phyloP scores from a whole-genome alignment of 2,797 vertebrate genomes.

The Uromys caudimaculatus region DNA sequence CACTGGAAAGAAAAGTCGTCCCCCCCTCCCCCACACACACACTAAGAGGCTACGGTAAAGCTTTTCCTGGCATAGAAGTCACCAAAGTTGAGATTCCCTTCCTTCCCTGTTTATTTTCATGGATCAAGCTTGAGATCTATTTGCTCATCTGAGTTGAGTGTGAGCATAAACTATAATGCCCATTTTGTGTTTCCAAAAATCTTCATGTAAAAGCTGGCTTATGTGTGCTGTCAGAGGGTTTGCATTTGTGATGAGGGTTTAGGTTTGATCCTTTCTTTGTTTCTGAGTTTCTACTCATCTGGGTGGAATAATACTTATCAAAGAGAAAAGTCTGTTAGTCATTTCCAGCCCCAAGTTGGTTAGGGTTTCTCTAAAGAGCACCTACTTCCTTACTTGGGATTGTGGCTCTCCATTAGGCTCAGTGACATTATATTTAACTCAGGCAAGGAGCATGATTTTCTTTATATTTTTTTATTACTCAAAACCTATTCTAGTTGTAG shows the following conservation, averaged over 20 bases:
- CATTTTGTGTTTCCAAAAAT: not conserved
- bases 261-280: not conserved
- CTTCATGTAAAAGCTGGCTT: not conserved
- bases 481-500: not conserved
- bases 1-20: not conserved
- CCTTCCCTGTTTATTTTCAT: not conserved
- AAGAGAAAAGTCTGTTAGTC: not conserved
- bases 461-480: slow-evolving; percentile 20
- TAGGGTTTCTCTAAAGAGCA: not conserved
- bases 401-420: not conserved
- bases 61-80: not conserved
- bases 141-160: not conserved
- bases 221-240: not conserved
- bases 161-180: not conserved
- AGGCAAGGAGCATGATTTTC: not conserved
- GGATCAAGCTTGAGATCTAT: not conserved
- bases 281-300: not conserved
- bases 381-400: not conserved
- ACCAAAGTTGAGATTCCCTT: not conserved
- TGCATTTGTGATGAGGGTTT: not conserved
- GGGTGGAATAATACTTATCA: not conserved
- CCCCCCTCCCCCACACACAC: too few species aligned
- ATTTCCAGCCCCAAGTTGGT: not conserved
- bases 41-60: not conserved
- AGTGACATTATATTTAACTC: not conserved